Base-by-base conservation (phyloP, 2,113 vertebrate genomes). In the Gnathonemus longibarbis region DNA sequence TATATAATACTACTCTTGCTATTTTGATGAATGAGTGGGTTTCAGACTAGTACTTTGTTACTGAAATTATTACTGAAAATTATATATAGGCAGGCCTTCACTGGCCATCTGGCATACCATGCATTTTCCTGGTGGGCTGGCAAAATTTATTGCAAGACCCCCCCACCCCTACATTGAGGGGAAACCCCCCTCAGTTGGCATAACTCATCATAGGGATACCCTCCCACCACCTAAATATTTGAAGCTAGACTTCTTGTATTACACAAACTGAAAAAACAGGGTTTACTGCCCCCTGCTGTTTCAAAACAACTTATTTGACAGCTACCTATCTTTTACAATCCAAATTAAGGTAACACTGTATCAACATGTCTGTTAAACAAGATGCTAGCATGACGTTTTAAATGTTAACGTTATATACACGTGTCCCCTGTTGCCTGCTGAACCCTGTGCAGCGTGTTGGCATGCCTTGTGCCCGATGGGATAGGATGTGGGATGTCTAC, bases 251-350 rank as follows among this genome's bases (percentile, higher is more conserved):
- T 56, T 83, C 10, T 7, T 13, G 19, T 84, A n/a, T 42, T 77
- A 39, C 35, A 39, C 31, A 77, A 39, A 77, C 70, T 11, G 10
- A 77, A 24, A 77, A 89, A 93, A 93, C 92, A 95, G 95, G 93
- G 93, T 92, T 93, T 94, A 94, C 95, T 96, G 95, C 95, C 96
- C 96, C 94, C 95, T 96, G 93, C 94, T 95, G 96, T 90, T 91
- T 90, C 91, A 39, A 87, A 90, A 91, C 90, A 93, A 92, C 92
- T 92, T 91, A 48, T 89, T 88, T 86, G 19, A 62, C 27, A 88
- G 27, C 31, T 77, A 77, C 70, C 35, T 77, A 39, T 31, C 70
- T 17, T 39, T 77, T 17, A 39, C 31, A 35, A 77, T 31, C 31
- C 31, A 77, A 77, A 39, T 39, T 0, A 66, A 66, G 9, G 9